A percentile compares a stretch with the other conserved stretches of the same genome.
These are phyloP conservation scores for Lutraria lutraria DNA, from an alignment of 2,888 invertebrate genomes.

Conservation along the genomic window DNA sequence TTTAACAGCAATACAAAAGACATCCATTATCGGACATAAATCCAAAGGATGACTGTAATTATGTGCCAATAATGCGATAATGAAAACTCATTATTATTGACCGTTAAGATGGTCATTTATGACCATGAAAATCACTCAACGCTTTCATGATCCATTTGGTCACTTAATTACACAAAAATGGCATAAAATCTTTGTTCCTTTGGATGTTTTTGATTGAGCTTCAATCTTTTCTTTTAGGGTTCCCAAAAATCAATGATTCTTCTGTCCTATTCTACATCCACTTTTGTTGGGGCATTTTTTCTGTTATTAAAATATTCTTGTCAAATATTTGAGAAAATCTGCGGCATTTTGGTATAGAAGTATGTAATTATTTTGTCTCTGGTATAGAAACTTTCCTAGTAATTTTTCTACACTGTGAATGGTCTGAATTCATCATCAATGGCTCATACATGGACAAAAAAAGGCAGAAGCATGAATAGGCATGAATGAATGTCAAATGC, in stretches of 20 bases:
- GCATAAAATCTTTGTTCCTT: neutral
- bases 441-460: slow-evolving; percentile 19
- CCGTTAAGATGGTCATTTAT: slow-evolving; percentile 27
- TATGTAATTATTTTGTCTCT: slow-evolving; percentile 30
- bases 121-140: slow-evolving; percentile 7
- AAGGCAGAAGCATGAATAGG: slow-evolving; percentile 10
- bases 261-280: neutral
- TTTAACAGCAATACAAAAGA: slow-evolving; percentile 50
- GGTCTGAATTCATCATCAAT: slow-evolving; percentile 13
- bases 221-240: neutral
- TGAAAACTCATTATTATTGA: slow-evolving; percentile 49
- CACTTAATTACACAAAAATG: slow-evolving; percentile 27
- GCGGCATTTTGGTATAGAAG: neutral
- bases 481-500: slow-evolving; percentile 27
- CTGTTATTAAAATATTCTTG: slow-evolving; percentile 28
- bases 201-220: neutral
- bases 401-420: slow-evolving; percentile 19
- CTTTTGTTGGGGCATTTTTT: neutral
- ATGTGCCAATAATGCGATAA: slow-evolving; percentile 42
- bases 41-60: slow-evolving; percentile 38
- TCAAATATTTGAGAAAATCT: slow-evolving; percentile 27
- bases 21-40: slow-evolving; percentile 48
- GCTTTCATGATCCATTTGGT: slow-evolving; percentile 33
- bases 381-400: slow-evolving; percentile 12
- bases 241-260: slow-evolving; percentile 17